Conservation (phyloP, 2,113 vertebrate genomes). For the Holacanthus passer region DNA sequence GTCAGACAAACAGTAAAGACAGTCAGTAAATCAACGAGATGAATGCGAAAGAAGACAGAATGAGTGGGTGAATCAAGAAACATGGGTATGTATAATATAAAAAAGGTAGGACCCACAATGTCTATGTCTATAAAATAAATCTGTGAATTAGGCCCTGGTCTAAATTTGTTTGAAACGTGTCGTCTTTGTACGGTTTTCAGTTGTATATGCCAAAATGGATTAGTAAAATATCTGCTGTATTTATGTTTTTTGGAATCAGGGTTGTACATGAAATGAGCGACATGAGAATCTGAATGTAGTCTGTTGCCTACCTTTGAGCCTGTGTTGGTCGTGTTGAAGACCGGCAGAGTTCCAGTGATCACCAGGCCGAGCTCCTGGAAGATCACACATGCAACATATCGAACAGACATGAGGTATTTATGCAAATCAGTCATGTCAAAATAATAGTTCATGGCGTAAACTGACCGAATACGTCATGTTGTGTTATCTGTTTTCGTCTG, state of each 20-base stretch:
- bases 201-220: no score
- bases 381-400: conserved; percentile 14
- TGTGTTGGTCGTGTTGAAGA: conserved; percentile 90
- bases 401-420: background rate
- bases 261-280: no score
- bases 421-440: background rate
- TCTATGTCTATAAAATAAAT: background rate
- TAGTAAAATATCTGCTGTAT: no score
- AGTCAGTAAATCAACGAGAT: conserved; percentile 17
- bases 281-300: background rate
- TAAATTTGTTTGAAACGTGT: no score
- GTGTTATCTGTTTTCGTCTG: background rate
- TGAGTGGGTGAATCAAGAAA: background rate
- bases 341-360: conserved; percentile 93
- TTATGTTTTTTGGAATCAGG: no score
- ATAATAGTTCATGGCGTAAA: background rate
- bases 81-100: background rate
- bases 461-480: background rate
- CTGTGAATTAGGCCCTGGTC: background rate
- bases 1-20: conserved; percentile 40
- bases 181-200: no score
- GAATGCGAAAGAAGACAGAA: conserved; percentile 12
- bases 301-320: conserved; percentile 66
- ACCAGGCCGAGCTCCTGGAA: conserved; percentile 91
- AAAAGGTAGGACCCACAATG: background rate